phyloP scores from a whole-genome alignment of 1,140 invertebrate genomes.

The Drosophila suzukii region DNA sequence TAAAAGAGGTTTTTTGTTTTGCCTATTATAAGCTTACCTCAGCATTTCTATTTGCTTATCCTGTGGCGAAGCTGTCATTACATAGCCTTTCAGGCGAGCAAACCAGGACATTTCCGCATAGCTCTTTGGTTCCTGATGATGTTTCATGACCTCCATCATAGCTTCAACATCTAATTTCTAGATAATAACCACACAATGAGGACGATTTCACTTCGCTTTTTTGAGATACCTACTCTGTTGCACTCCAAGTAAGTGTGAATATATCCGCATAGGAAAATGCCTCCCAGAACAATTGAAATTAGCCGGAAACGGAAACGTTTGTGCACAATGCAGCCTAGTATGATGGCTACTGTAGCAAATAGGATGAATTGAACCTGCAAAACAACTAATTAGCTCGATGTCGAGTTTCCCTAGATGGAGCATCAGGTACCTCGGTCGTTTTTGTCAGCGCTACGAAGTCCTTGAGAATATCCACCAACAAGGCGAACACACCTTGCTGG shows the following conservation, averaged over 20 bases:
- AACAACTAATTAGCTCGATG: not conserved
- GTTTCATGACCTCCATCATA: slow-evolving; percentile 64
- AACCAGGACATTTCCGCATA: slow-evolving; percentile 18
- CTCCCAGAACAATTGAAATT: slow-evolving; percentile 41
- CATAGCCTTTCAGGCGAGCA: slow-evolving; percentile 5
- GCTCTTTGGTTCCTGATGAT: slow-evolving; percentile 14
- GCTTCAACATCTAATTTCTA: slow-evolving; percentile 69
- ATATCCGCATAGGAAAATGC: slow-evolving; percentile 64
- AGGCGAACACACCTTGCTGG: slow-evolving; percentile 27
- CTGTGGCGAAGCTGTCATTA: slow-evolving; percentile 9
- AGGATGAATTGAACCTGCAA: slow-evolving; percentile 66
- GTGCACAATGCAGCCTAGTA: slow-evolving; percentile 47
- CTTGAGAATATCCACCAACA: slow-evolving; percentile 61
- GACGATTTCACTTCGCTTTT: not conserved
- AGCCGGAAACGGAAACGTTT: slow-evolving; percentile 43
- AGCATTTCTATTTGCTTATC: slow-evolving; percentile 42
- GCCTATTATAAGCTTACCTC: slow-evolving; percentile 15
- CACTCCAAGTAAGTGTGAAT: slow-evolving; percentile 74
- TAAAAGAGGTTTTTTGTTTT: not conserved
- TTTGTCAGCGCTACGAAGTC: slow-evolving; percentile 47
- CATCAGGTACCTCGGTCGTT: slow-evolving; percentile 60
- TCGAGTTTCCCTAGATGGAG: slow-evolving; percentile 4
- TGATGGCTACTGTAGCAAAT: slow-evolving; percentile 18
- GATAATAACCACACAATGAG: not conserved
- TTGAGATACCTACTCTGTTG: slow-evolving; percentile 59